These are phyloP conservation scores for Melipona quadrifasciata DNA, from an alignment of 1,140 invertebrate species.

Conservation along the genomic window DNA sequence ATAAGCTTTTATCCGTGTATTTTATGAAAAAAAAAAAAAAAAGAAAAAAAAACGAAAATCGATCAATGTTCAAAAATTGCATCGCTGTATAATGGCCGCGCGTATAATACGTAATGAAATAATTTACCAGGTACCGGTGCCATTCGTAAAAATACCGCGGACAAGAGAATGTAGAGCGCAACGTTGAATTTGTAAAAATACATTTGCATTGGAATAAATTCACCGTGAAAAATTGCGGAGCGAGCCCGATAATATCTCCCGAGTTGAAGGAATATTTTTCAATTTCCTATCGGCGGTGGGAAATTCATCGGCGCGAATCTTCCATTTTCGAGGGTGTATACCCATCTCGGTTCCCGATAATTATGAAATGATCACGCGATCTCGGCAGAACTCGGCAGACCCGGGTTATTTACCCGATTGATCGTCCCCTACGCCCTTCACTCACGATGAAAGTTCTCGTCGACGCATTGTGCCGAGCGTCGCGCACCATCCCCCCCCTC, in stretches of 20 bases:
- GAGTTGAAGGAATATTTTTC: background rate
- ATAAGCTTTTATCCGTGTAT: background rate
- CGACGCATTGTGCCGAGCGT: constrained; percentile 26
- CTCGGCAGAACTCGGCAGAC: background rate
- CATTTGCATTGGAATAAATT: background rate
- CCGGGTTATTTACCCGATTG: constrained; percentile 3
- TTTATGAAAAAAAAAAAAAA: too few species aligned
- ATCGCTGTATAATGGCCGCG: too few species aligned
- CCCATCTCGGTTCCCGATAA: background rate
- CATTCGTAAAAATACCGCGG: too few species aligned
- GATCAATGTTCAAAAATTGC: too few species aligned
- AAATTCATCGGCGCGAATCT: background rate
- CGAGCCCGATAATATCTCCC: background rate
- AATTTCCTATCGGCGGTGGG: background rate
- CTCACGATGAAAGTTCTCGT: constrained; percentile 32
- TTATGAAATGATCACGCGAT: constrained; percentile 14
- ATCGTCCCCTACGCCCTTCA: constrained; percentile 21
- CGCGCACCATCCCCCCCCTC: background rate
- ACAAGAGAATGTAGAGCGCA: too few species aligned
- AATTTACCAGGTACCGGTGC: too few species aligned
- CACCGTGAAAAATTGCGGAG: background rate
- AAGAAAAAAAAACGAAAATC: too few species aligned
- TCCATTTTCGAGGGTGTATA: background rate
- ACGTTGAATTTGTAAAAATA: too few species aligned
- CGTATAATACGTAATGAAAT: too few species aligned